These are phyloP conservation scores for Lycaena phlaeas DNA, from an alignment of 2,888 invertebrate genomes.

Conservation along the genomic window DNA sequence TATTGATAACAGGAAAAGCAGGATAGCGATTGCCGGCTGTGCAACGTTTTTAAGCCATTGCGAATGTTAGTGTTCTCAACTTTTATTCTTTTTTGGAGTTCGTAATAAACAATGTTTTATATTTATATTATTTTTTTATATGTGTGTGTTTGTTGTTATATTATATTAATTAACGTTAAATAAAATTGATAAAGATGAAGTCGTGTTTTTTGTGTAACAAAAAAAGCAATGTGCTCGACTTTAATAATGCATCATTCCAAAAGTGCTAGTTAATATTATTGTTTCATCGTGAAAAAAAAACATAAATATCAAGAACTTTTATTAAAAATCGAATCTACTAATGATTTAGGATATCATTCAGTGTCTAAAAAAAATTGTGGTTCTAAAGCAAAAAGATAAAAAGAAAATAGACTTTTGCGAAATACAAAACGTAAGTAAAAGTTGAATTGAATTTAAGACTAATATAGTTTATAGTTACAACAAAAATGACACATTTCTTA, in stretches of 20 bases:
- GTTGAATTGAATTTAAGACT: background rate
- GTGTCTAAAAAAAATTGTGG: background rate
- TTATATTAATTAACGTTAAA: no score
- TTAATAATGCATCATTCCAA: background rate
- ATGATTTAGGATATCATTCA: background rate
- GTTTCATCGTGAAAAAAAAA: background rate
- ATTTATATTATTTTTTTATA: no score
- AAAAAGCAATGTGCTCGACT: no score
- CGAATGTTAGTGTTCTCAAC: no score
- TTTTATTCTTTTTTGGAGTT: no score
- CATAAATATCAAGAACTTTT: background rate
- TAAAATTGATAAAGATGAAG: no score
- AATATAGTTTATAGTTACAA: background rate
- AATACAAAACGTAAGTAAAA: background rate
- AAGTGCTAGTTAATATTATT: background rate
- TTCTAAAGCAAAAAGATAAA: conserved; percentile 3
- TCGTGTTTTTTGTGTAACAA: no score
- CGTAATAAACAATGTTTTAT: no score
- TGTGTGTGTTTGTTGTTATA: no score
- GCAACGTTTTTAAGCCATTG: no score
- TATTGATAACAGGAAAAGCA: no score
- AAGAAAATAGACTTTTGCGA: background rate
- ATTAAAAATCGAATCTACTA: background rate
- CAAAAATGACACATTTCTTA: background rate
- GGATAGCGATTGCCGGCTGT: no score